Evolutionary conservation across 1,140 invertebrate genomes (phyloP).

Genomic region (Heterodera schachtii): DNA sequence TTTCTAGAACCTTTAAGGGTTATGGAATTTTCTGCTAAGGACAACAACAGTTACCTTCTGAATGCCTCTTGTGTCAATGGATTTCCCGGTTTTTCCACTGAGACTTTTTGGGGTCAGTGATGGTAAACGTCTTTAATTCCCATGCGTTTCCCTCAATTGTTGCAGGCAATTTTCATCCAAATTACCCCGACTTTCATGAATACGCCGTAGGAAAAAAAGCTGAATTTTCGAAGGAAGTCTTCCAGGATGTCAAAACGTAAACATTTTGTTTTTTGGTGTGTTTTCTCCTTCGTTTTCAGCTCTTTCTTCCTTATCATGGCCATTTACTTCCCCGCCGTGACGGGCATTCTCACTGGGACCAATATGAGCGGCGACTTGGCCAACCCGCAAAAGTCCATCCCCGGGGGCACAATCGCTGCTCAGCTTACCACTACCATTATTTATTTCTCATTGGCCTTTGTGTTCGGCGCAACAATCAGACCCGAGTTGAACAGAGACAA

Average conservation of each 20-base stretch:
- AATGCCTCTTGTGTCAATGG: constrained; percentile 54
- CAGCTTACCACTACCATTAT: constrained; percentile 95
- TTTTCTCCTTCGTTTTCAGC: constrained; percentile 83
- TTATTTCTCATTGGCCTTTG: constrained; percentile 68
- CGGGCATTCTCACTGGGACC: constrained; percentile 93
- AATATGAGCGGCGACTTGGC: constrained; percentile 79
- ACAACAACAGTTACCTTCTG: neutral
- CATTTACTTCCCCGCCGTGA: constrained; percentile 98
- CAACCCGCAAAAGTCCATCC: constrained; percentile 96
- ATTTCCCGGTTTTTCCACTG: constrained; percentile 58
- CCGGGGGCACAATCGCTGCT: constrained; percentile 92
- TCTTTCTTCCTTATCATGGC: constrained; percentile 93
- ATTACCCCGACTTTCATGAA: constrained; percentile 49
- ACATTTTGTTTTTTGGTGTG: too few species aligned
- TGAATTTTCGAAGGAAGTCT: constrained; percentile 49
- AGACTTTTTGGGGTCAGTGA: constrained; percentile 52
- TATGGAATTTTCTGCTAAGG: neutral
- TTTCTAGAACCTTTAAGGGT: neutral
- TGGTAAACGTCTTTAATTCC: neutral
- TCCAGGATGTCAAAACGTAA: constrained; percentile 80
- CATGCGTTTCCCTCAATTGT: neutral
- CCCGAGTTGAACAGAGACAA: constrained; percentile 60
- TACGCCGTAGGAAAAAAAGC: constrained; percentile 41
- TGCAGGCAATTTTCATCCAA: constrained; percentile 56
- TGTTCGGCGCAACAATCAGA: constrained; percentile 59